Conservation (phyloP, 2,113 vertebrate species). For the Oxyruncus cristatus region DNA sequence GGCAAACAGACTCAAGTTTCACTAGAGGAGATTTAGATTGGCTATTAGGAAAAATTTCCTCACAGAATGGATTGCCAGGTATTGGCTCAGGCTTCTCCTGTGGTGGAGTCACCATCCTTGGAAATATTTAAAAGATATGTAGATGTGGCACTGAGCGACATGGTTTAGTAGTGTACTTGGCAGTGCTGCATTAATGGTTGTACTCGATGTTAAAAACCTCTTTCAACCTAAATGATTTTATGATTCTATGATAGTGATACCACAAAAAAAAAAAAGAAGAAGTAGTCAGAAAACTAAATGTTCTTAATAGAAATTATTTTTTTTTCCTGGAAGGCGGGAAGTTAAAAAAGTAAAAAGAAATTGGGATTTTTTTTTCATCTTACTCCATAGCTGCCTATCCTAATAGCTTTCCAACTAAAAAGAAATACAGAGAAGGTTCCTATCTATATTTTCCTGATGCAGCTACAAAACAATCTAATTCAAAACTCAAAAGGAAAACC, state of each 20-base stretch:
- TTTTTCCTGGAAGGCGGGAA: neutral
- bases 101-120: neutral
- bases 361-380: neutral
- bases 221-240: neutral
- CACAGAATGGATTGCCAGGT: accelerated
- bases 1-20: neutral
- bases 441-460: neutral
- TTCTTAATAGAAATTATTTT: neutral
- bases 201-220: neutral
- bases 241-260: neutral
- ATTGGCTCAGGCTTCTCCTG: neutral
- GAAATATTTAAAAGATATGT: neutral
- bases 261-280: neutral
- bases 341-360: neutral
- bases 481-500: neutral
- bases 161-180: neutral
- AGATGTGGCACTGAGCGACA: neutral
- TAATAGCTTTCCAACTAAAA: neutral
- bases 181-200: neutral
- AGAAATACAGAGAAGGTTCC: neutral
- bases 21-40: neutral
- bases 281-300: neutral
- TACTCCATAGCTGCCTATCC: neutral
- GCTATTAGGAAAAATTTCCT: neutral
- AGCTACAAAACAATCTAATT: neutral